Evolutionary conservation across 53 echinoderm and acorn worm species (phyloP), one percentile per base, ranked within the genome.

Genomic region (Zoroaster sp.): DNA sequence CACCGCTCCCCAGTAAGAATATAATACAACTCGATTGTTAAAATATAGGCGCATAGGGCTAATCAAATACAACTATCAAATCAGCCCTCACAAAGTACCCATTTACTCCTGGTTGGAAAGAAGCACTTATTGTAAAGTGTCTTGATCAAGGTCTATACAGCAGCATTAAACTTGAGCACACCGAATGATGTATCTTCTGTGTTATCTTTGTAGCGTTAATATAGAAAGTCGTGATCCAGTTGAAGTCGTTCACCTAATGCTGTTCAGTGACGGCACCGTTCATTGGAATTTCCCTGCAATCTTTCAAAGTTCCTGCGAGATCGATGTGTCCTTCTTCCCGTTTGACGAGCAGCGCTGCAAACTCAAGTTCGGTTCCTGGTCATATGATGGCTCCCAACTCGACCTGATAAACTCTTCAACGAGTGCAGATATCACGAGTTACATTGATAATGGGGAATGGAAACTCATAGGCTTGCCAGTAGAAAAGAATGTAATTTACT

Each of bases 291-390:
- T 95, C 10, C 97, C 97, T 1, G 95, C 94, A 51, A 97, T 97
- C 87, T 95, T 87, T 77, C 94, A 80, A 25, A 95, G 97, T 86
- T 92, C 94, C 30, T 97, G 97, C 53, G 92, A 95, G 74, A 94
- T 97, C n/a, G 95, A 97, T 74, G 92, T 95, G 39, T 83, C 92
- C 34, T 95, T 90, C 78, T 97, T 95, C 89, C 97, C 97, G 0
- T 97, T 97, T 74, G 97, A 97, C 72, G 92, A 92, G 49, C 97
- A 97, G 77, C 73, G 72, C 40, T 97, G 97, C 69, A 7, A 25
- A 10, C 72, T 97, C 5, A 92, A 87, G 72, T 97, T 97, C 74
- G 94, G 95, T 4, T 97, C 97, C n/a, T 97, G 97, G 97, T 92
- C 97, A 28, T 95, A 91, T 73, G 68, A 93, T 75, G 95, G 92